phyloP scores from a whole-genome alignment of 2,797 vertebrate genomes.

The Spinibarbus caldwelli region DNA sequence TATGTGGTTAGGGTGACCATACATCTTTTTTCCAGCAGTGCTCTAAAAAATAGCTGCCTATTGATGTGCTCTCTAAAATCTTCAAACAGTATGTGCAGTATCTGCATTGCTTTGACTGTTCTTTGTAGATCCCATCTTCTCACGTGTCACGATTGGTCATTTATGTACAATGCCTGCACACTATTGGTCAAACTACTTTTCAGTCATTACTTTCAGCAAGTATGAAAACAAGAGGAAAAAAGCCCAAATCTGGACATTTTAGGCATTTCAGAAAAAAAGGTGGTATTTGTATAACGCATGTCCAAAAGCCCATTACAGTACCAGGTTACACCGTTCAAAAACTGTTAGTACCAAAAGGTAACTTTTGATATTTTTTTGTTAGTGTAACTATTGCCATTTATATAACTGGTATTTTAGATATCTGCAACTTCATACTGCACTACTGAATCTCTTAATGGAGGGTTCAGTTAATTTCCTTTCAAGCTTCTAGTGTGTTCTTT shows the following conservation, averaged over 20 bases:
- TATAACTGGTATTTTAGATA: too few relatives aligned
- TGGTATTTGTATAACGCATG: background rate
- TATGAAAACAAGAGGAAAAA: background rate
- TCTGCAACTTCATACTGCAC: background rate
- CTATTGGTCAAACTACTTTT: background rate
- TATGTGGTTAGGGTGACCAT: background rate
- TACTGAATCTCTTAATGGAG: background rate
- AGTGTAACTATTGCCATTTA: background rate
- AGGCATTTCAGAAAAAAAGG: background rate
- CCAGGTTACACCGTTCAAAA: background rate
- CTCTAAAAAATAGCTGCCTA: background rate
- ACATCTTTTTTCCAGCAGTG: background rate
- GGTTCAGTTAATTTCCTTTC: slow-evolving; percentile 21
- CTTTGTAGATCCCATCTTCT: background rate
- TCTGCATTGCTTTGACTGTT: background rate
- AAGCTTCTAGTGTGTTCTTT: slow-evolving; percentile 33
- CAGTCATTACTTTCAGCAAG: background rate
- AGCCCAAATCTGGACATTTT: background rate
- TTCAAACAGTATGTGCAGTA: background rate
- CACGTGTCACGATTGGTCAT: background rate
- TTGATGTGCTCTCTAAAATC: background rate
- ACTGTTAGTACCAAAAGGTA: background rate
- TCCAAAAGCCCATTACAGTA: background rate
- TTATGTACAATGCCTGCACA: background rate
- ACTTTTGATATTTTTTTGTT: background rate